Evolutionary conservation across 2,113 vertebrate genomes (phyloP).

Genomic region (Excalfactoria chinensis): DNA sequence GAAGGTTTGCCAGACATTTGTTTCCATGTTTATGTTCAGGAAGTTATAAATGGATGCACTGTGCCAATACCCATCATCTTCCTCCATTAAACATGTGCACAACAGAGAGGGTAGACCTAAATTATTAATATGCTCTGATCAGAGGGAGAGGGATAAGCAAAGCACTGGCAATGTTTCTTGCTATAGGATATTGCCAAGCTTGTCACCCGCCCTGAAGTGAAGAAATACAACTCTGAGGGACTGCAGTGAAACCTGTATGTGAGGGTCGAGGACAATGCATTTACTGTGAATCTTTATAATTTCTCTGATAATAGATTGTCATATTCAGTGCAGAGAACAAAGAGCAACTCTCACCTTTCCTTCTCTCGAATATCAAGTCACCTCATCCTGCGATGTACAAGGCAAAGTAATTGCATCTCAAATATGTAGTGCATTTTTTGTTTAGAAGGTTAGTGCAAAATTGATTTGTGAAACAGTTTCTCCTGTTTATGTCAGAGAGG

Average conservation of each 20-base stretch:
- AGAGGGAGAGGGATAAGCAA: not conserved
- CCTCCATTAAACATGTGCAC: not conserved
- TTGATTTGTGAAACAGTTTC: conserved; percentile 76
- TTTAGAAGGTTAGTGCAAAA: conserved; percentile 68
- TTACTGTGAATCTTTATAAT: conserved; percentile 57
- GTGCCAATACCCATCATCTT: not conserved
- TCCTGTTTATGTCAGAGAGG: conserved; percentile 65
- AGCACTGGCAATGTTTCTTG: not conserved
- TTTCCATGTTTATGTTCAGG: not conserved
- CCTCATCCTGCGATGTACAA: conserved; percentile 52
- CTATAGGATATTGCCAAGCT: not conserved
- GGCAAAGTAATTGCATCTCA: conserved; percentile 64
- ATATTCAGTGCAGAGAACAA: conserved; percentile 29
- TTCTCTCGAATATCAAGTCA: conserved; percentile 47
- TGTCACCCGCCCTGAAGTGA: conserved; percentile 12
- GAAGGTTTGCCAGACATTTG: not conserved
- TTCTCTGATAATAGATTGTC: conserved; percentile 53
- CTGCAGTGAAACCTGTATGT: not conserved
- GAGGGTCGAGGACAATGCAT: not conserved
- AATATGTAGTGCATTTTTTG: conserved; percentile 50
- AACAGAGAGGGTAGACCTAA: not conserved
- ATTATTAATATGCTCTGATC: not conserved
- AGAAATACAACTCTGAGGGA: not conserved
- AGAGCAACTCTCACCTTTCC: conserved; percentile 41
- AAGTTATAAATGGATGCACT: not conserved